phyloP scores from a whole-genome alignment of 2,888 invertebrate species.

The Epistrophe grossulariae region DNA sequence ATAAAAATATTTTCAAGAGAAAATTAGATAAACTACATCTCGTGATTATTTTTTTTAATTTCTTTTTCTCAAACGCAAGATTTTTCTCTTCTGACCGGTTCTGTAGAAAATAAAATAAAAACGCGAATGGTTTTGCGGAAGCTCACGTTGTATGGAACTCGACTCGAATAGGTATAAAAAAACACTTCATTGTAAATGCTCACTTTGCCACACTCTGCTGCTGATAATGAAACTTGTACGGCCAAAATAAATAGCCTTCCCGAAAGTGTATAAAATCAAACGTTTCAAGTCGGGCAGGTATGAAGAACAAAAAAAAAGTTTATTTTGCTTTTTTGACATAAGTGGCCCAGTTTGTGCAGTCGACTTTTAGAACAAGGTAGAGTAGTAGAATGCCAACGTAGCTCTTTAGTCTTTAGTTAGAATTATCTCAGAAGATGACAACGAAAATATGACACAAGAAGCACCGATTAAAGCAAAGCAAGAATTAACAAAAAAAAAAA shows the following conservation, averaged over 20 bases:
- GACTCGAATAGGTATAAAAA: conserved; percentile 4
- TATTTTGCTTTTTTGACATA: conserved; percentile 71
- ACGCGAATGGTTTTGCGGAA: conserved; percentile 44
- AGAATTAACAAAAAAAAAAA: conserved; percentile 47
- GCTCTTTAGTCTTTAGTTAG: conserved; percentile 69
- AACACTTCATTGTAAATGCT: conserved; percentile 22
- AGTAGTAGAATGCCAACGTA: conserved; percentile 68
- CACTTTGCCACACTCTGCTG: conserved; percentile 37
- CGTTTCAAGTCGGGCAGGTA: conserved; percentile 21
- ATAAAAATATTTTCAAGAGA: conserved; percentile 6
- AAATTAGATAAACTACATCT: conserved; percentile 39
- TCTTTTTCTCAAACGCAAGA: conserved; percentile 19
- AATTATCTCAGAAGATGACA: conserved; percentile 66
- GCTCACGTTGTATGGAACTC: conserved; percentile 21
- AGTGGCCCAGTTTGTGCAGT: conserved; percentile 75
- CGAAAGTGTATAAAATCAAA: conserved; percentile 43
- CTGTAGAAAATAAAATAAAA: conserved; percentile 22
- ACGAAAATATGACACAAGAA: conserved; percentile 63
- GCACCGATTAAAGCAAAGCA: conserved; percentile 50
- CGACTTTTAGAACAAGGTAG: conserved; percentile 69
- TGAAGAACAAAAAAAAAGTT: conserved; percentile 51
- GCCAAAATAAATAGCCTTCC: conserved; percentile 41
- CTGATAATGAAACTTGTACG: conserved; percentile 32
- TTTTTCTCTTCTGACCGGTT: conserved; percentile 63
- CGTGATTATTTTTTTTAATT: conserved; percentile 9